phyloP scores from a whole-genome alignment of 2,113 vertebrate species.

The Trachemys scripta region DNA sequence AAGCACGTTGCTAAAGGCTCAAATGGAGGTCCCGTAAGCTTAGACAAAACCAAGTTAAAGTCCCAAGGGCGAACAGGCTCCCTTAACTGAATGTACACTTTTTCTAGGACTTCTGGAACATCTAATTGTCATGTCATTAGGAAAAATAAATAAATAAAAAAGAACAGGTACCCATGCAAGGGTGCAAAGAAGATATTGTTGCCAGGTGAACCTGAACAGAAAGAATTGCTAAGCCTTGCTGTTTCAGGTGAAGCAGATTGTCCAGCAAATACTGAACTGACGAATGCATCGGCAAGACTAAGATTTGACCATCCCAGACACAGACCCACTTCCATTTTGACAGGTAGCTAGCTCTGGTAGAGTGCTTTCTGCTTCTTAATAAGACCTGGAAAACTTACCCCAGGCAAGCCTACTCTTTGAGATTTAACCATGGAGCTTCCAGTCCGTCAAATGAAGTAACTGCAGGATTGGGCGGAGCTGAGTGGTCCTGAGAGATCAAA shows the following conservation, averaged over 20 bases:
- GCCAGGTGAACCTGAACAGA: not conserved
- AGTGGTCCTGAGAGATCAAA: not conserved
- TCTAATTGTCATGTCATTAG: not conserved
- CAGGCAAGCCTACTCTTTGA: not conserved
- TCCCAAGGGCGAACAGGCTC: not conserved
- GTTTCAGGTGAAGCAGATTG: too few species aligned
- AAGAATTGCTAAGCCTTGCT: too few species aligned
- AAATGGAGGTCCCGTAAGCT: not conserved
- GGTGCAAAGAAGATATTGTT: not conserved
- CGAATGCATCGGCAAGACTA: not conserved
- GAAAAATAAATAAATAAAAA: too few species aligned
- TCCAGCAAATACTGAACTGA: not conserved
- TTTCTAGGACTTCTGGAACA: not conserved
- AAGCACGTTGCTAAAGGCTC: not conserved
- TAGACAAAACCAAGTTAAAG: not conserved
- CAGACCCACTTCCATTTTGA: not conserved
- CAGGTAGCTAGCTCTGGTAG: not conserved
- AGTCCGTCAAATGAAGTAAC: not conserved
- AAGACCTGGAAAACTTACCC: not conserved
- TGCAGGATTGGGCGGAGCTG: not conserved
- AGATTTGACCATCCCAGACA: not conserved
- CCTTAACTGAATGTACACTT: not conserved
- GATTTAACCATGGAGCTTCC: not conserved
- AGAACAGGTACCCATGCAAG: not conserved
- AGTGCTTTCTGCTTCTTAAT: not conserved